Percentiles rank a stretch among this genome's conserved stretches.
Conservation (phyloP, 92 coral and sea anemone species). For the Blastomussa wellsi region DNA sequence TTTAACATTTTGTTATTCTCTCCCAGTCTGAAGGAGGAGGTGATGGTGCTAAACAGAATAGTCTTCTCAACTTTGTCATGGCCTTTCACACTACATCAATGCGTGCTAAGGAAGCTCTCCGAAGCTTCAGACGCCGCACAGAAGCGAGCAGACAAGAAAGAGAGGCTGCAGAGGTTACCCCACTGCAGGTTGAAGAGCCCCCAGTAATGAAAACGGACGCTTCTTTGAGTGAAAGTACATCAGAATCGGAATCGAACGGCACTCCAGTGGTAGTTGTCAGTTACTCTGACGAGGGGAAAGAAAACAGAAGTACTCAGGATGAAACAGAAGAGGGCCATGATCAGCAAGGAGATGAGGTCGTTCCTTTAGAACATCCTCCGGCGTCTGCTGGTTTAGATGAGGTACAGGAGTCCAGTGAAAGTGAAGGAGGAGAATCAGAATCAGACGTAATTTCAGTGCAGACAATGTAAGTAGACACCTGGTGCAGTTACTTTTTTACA, state of each 20-base stretch:
- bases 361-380: slow-evolving; percentile 4
- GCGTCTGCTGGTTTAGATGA: neutral
- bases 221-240: slow-evolving; percentile 2
- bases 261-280: slow-evolving; percentile 6
- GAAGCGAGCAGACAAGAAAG: slow-evolving; percentile 40
- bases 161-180: slow-evolving; percentile 4
- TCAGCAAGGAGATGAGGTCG: slow-evolving; percentile 1
- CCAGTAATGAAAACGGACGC: neutral
- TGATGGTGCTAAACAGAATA: slow-evolving; percentile 59
- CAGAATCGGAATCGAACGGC: neutral
- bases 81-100: slow-evolving; percentile 87
- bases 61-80: slow-evolving; percentile 77
- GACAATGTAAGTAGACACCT: slow-evolving; percentile 11
- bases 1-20: neutral
- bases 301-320: neutral
- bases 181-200: neutral
- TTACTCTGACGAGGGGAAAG: slow-evolving; percentile 11
- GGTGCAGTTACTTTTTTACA: too few relatives aligned
- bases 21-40: slow-evolving; percentile 9
- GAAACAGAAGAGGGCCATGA: slow-evolving; percentile 15
- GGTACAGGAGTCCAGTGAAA: slow-evolving; percentile 11
- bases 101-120: slow-evolving; percentile 83
- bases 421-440: slow-evolving; percentile 16
- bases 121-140: slow-evolving; percentile 69
- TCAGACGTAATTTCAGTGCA: neutral